Percentiles rank a stretch among this genome's conserved stretches.
phyloP scores from a whole-genome alignment of 2,113 vertebrate species.

The Ailurus styani region DNA sequence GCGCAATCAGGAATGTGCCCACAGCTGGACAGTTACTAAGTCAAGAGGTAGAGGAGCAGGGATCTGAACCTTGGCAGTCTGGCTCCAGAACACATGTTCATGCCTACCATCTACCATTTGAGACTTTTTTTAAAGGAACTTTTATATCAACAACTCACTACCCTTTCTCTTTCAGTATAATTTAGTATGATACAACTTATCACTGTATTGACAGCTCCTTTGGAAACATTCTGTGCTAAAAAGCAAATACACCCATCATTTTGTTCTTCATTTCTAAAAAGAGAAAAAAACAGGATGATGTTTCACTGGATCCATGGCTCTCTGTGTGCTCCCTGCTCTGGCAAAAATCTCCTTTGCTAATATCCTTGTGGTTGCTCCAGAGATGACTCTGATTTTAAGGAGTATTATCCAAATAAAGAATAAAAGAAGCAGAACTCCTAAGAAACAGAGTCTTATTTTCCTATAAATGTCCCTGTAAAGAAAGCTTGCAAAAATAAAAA shows the following conservation, averaged over 20 bases:
- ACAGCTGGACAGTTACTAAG: background rate
- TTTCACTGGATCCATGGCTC: background rate
- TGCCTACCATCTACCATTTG: background rate
- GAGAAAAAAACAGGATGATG: background rate
- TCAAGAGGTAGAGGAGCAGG: too few relatives aligned
- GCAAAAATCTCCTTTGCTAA: background rate
- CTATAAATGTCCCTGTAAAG: background rate
- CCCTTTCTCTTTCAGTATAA: background rate
- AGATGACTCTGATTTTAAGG: background rate
- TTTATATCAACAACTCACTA: background rate
- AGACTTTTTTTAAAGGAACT: background rate
- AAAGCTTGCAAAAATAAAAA: background rate
- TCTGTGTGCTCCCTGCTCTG: background rate
- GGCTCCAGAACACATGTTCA: background rate
- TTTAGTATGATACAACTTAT: background rate
- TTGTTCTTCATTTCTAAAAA: background rate
- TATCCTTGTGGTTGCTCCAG: background rate
- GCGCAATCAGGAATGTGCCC: fast-evolving
- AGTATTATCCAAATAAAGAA: slow-evolving; percentile 30
- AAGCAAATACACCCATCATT: background rate
- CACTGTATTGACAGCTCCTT: background rate
- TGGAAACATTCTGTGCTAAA: background rate
- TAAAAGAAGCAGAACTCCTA: background rate
- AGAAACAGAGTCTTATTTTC: slow-evolving; percentile 12
- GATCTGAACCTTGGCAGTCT: background rate